These are phyloP conservation scores for Meriones unguiculatus DNA, from an alignment of 2,113 vertebrate species.

Conservation along the genomic window DNA sequence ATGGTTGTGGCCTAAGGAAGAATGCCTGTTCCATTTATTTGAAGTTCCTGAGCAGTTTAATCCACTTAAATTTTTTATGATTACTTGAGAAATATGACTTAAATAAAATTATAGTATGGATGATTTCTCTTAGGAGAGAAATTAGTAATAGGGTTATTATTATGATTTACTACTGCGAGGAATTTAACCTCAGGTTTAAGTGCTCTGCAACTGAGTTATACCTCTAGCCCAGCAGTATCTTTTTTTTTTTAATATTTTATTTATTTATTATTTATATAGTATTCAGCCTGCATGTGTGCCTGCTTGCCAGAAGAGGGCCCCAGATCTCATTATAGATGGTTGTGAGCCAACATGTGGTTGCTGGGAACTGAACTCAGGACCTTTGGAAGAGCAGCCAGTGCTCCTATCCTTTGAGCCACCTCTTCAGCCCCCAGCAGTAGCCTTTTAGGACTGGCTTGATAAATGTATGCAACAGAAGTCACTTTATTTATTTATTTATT, in stretches of 20 bases:
- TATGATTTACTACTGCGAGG: background rate
- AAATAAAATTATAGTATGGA: background rate
- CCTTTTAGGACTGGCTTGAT: background rate
- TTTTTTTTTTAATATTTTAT: too few relatives aligned
- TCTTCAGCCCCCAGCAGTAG: background rate
- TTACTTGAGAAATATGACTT: conserved; percentile 49
- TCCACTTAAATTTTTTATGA: background rate
- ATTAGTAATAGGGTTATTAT: conserved; percentile 3
- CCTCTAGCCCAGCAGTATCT: background rate
- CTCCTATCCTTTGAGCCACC: too few relatives aligned
- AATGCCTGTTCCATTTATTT: conserved; percentile 40
- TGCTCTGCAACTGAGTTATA: background rate
- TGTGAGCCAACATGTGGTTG: too few relatives aligned
- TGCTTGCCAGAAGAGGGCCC: too few relatives aligned
- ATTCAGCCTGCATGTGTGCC: too few relatives aligned
- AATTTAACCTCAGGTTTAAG: background rate
- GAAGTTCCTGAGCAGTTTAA: conserved; percentile 40
- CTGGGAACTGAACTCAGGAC: too few relatives aligned
- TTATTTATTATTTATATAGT: too few relatives aligned
- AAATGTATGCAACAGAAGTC: background rate
- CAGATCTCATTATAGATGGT: too few relatives aligned
- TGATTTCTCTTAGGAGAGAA: conserved; percentile 48
- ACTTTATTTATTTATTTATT: background rate
- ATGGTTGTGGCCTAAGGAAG: background rate
- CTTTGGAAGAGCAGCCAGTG: too few relatives aligned